phyloP scores from a whole-genome alignment of 2,888 invertebrate species.

The Choreutis nemorana region DNA sequence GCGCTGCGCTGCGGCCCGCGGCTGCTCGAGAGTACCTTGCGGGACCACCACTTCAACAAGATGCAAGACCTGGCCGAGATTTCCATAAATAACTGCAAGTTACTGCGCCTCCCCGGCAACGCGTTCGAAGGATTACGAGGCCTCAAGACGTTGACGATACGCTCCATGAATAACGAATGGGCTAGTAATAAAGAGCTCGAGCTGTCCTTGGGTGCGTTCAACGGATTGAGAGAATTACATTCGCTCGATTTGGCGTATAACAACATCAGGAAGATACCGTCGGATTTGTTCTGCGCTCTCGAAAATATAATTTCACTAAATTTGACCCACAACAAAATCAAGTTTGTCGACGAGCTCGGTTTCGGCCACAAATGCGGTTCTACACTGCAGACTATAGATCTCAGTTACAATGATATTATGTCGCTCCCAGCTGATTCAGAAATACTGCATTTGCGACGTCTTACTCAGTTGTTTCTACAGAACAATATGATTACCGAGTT shows the following conservation, averaged over 20 bases:
- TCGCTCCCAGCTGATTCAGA: conserved; percentile 78
- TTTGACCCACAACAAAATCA: conserved; percentile 83
- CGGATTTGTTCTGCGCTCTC: conserved; percentile 80
- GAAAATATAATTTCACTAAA: conserved; percentile 84
- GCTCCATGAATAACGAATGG: conserved; percentile 84
- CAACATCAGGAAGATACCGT: conserved; percentile 81
- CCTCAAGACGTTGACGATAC: conserved; percentile 78
- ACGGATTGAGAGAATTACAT: conserved; percentile 80
- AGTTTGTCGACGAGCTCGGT: conserved; percentile 79
- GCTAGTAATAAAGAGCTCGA: conserved; percentile 75
- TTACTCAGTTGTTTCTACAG: conserved; percentile 82
- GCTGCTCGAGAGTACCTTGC: conserved; percentile 74
- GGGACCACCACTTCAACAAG: conserved; percentile 75
- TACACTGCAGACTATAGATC: conserved; percentile 80
- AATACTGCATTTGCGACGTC: conserved; percentile 76
- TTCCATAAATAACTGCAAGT: conserved; percentile 79
- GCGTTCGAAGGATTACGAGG: conserved; percentile 83
- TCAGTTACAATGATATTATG: conserved; percentile 82
- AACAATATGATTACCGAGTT: conserved; percentile 84
- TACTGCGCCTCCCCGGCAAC: conserved; percentile 77
- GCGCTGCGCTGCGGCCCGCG: conserved; percentile 74
- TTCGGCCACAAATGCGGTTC: conserved; percentile 69
- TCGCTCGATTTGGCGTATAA: conserved; percentile 81
- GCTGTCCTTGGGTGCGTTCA: conserved; percentile 73
- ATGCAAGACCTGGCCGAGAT: conserved; percentile 82